Conservation (phyloP, 2,888 invertebrate genomes). For the Chrysolina haemoptera region DNA sequence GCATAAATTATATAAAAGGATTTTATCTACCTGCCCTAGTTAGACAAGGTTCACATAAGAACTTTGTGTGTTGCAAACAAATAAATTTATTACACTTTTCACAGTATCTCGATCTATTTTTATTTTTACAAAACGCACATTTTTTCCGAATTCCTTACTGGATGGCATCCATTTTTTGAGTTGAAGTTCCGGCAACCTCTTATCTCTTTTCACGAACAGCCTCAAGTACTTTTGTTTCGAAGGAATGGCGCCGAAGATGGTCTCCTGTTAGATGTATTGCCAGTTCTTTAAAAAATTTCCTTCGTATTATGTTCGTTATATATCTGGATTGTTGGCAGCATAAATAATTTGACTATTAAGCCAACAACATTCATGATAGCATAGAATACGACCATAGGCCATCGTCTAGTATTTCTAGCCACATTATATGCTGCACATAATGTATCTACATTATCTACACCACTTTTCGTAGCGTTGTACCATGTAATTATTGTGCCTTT, state of each 20-base stretch:
- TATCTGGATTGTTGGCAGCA: background rate
- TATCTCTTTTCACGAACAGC: background rate
- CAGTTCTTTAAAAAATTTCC: background rate
- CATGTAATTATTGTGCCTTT: too few species aligned
- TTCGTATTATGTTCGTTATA: background rate
- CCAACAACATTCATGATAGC: background rate
- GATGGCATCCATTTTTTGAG: background rate
- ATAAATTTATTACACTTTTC: background rate
- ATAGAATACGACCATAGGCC: background rate
- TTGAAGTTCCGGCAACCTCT: background rate
- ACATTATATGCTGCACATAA: too few species aligned
- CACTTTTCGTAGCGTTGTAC: too few species aligned
- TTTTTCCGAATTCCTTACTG: background rate
- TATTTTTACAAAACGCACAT: background rate
- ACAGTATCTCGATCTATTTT: background rate
- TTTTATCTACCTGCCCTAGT: background rate
- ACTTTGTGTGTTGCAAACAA: background rate
- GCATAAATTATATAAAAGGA: background rate
- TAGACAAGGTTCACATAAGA: background rate
- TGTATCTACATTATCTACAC: too few species aligned
- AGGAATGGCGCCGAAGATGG: background rate
- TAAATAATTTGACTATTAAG: background rate
- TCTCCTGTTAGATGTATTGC: background rate
- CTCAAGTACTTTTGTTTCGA: background rate
- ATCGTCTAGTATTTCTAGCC: background rate